Conservation (phyloP, 2,113 vertebrate species). For the Poicephalus meyeri region DNA sequence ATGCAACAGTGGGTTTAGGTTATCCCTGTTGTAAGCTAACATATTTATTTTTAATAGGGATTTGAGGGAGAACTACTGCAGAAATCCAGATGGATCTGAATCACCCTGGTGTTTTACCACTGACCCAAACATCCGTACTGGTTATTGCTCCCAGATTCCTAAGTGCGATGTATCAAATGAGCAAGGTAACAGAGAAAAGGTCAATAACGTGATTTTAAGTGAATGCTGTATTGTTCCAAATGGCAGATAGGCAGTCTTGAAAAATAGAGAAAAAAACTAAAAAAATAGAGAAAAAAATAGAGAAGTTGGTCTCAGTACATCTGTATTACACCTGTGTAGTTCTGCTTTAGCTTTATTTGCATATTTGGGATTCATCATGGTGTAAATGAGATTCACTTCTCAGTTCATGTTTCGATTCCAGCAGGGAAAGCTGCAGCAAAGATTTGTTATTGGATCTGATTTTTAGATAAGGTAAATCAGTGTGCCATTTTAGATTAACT, state of each 20-base stretch:
- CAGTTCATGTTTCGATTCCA: neutral
- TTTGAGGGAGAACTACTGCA: constrained; percentile 94
- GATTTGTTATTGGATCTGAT: neutral
- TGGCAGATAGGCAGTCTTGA: neutral
- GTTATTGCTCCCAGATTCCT: constrained; percentile 92
- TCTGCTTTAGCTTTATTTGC: neutral
- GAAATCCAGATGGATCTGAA: constrained; percentile 96
- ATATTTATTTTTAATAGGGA: constrained; percentile 81
- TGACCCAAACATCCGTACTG: constrained; percentile 88
- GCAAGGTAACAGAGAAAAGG: constrained; percentile 75
- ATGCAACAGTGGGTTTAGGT: neutral
- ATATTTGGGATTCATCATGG: neutral
- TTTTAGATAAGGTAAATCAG: neutral
- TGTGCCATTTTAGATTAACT: neutral
- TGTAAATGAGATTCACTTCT: neutral
- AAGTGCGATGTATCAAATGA: constrained; percentile 81
- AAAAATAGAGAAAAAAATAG: neutral
- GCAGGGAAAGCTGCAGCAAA: neutral
- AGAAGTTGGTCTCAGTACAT: neutral
- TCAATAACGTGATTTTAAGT: neutral
- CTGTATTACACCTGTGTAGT: neutral
- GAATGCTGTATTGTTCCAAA: neutral
- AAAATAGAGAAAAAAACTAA: neutral
- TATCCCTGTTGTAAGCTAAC: constrained; percentile 30
- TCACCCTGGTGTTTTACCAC: constrained; percentile 97